These are phyloP conservation scores for Notarius quadriscutis DNA, from an alignment of 2,113 vertebrate species.

Conservation along the genomic window DNA sequence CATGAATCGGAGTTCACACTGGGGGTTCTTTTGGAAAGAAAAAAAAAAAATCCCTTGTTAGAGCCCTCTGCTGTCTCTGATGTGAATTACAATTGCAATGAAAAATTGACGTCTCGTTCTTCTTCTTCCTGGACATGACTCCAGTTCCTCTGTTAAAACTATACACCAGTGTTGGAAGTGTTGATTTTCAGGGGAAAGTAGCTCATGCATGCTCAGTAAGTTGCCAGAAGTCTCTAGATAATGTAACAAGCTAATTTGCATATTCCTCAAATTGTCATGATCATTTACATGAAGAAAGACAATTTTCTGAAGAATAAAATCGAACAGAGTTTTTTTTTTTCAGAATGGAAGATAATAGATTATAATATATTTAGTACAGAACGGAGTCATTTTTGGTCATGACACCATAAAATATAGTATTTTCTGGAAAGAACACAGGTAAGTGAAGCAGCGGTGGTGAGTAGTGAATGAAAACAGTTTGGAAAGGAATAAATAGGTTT, in stretches of 20 bases:
- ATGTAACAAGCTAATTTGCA: background rate
- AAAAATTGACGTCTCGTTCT: background rate
- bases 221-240: background rate
- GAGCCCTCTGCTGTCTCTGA: constrained; percentile 17
- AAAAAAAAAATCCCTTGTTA: background rate
- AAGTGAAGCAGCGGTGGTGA: background rate
- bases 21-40: background rate
- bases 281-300: background rate
- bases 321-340: background rate
- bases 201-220: background rate
- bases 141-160: background rate
- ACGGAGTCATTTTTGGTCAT: background rate
- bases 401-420: too few species aligned
- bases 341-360: too few species aligned
- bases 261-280: background rate
- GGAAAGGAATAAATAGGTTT: background rate
- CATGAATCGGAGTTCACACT: background rate
- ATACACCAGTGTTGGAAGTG: background rate
- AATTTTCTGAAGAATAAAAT: background rate
- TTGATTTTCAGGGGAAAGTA: too few species aligned
- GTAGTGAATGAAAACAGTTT: background rate
- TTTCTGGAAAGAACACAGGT: background rate
- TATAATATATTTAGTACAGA: too few species aligned
- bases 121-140: background rate
- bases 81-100: background rate